Evolutionary conservation across 2,797 vertebrate species (phyloP).

Genomic region (Bradypodion ventrale): DNA sequence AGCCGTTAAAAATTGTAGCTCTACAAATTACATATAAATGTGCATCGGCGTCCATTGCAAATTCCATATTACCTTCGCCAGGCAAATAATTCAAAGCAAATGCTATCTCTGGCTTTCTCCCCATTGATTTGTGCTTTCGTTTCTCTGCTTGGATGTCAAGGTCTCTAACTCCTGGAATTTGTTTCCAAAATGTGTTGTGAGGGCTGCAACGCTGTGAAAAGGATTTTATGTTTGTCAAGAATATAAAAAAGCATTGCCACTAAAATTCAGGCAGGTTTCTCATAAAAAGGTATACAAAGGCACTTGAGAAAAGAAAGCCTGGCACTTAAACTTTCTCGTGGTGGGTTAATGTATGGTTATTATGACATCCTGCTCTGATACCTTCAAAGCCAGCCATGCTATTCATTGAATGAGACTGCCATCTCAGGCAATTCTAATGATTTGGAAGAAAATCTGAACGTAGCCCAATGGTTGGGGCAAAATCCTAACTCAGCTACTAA

Average conservation of each 20-base stretch:
- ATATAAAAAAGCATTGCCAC: background rate
- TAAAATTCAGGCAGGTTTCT: background rate
- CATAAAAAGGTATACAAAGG: background rate
- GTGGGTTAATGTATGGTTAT: background rate
- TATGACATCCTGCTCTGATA: background rate
- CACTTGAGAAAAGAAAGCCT: background rate
- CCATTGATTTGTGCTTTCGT: slow-evolving; percentile 35
- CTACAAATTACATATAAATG: background rate
- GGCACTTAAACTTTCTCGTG: background rate
- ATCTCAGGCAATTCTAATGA: too few species aligned
- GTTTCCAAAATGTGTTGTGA: slow-evolving; percentile 56
- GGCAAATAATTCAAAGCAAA: slow-evolving; percentile 6
- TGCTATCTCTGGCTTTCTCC: slow-evolving; percentile 29
- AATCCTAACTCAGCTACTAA: background rate
- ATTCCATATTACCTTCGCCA: slow-evolving; percentile 6
- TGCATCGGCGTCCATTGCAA: background rate
- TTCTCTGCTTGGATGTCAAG: slow-evolving; percentile 52
- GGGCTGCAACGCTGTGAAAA: background rate
- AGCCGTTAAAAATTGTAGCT: background rate
- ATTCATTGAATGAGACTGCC: background rate
- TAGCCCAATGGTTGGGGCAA: background rate
- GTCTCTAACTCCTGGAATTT: slow-evolving; percentile 54
- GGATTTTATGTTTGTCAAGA: background rate
- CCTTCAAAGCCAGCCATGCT: background rate
- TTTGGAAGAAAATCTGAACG: too few species aligned